Evolutionary conservation across 2,113 vertebrate genomes (phyloP), one percentile per base, ranked within the genome.

Genomic region (Pomatorhinus ruficollis): DNA sequence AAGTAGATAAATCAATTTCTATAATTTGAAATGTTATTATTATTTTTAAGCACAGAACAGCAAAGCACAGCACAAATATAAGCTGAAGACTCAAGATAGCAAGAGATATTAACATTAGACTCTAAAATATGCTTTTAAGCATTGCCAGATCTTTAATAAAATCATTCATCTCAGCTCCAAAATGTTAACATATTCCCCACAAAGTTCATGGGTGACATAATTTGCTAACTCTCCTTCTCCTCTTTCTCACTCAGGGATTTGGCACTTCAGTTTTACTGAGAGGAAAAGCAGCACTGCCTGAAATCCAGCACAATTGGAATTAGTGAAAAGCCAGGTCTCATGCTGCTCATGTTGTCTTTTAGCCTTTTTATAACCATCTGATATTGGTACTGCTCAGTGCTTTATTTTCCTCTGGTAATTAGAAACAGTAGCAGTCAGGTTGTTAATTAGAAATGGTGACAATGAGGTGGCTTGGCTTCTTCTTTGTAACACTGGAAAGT

Each of bases 341-440:
- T 63, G 83, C 79, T 97, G 95, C 82, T 97, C 61, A 19, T 93
- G 87, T 97, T 98, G 97, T 95, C 96, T 95, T 96, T 95, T 87
- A 97, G 92, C 68, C 75, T 97, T 95, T 85, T 90, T 68, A 53
- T 57, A 96, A 61, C 95, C 96, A 96, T 97, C 96, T 98, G 97
- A 84, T 97, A 66, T 83, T 91, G 82, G 66, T 87, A 56, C 52
- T 60, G 28, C 37, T 78, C 69, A 50, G 64, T 65, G 50, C 37
- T 94, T 33, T 89, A n/a, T 93, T 96, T 96, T 87, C 88, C 28
- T 91, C 35, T 94, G 79, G 90, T 96, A 95, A 95, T 82, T 83
- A 94, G 76, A 90, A 90, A 79, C 52, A 70, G 63, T 83, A 91
- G 80, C 78, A 90, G 77, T 30, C 40, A 92, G 89, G 91, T 72